These are phyloP conservation scores for zebrafish (Danio rerio) DNA, from an alignment of 2,113 vertebrate species.

Conservation along the genomic window GRCz12tu NC_133179.1:12366001-12366500, in stretches of 20 bases:
- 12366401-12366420: no score
- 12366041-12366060: no score
- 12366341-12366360: constrained; percentile 26
- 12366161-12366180: not conserved
- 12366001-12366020: no score
- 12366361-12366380: constrained; percentile 16
- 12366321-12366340: constrained; percentile 26
- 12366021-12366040: no score
- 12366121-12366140: no score
- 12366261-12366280: constrained; percentile 11
- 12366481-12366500: no score
- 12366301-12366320: constrained; percentile 30
- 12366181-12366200: not conserved
- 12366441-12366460: not conserved
- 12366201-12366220: not conserved
- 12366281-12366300: constrained; percentile 20
- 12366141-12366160: no score
- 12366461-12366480: no score
- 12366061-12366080: no score
- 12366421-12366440: not conserved
- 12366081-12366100: no score
- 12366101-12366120: no score
- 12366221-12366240: not conserved
- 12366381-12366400: not conserved
- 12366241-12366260: constrained; percentile 22